Evolutionary conservation across 2,888 invertebrate genomes (phyloP), one percentile per base, ranked within the genome.

Genomic region (Flexamia atlantica): DNA sequence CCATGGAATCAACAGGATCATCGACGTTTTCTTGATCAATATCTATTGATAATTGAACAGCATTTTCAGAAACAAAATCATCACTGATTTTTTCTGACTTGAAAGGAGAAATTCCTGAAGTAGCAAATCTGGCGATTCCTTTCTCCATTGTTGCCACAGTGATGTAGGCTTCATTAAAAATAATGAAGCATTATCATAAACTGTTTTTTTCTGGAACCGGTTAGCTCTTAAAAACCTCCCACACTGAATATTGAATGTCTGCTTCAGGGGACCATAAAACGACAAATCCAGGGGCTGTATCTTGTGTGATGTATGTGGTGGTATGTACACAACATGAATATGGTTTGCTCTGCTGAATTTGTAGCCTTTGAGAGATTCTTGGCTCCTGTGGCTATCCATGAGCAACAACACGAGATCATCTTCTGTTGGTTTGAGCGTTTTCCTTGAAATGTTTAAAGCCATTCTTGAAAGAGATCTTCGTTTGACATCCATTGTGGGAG

Each of bases 401-500:
- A 89, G 84, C 84, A 90, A 87, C 40, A 90, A 84, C 25, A 89
- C 87, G 28, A 89, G 89, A 86, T 88, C 86, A 53, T 89, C 88
- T 85, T 86, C 64, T 30, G 88, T 87, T n/a, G 89, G 89, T 64
- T 89, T 89, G 36, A n/a, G 87, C 86, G 84, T 86, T 87, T 82
- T 83, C 84, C 85, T 86, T 87, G 70, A 89, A 89, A 87, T 89
- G 85, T 3, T 86, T 87, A 85, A 57, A 79, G 76, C 64, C 83
- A 79, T 12, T 79, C 64, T n/a, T 9, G 14, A 84, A 89, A 89
- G 36, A 84, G 40, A 9, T 80, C 83, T 5, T 84, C 82, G 46
- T 85, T 89, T 89, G 85, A 90, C 88, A 91, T 87, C 85, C 85
- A 74, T 88, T 89, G 74, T 88, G 86, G 17, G 89, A 88, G 32